These are phyloP conservation scores for Netelia inedita DNA, from an alignment of 2,888 invertebrate genomes.

Conservation along the genomic window DNA sequence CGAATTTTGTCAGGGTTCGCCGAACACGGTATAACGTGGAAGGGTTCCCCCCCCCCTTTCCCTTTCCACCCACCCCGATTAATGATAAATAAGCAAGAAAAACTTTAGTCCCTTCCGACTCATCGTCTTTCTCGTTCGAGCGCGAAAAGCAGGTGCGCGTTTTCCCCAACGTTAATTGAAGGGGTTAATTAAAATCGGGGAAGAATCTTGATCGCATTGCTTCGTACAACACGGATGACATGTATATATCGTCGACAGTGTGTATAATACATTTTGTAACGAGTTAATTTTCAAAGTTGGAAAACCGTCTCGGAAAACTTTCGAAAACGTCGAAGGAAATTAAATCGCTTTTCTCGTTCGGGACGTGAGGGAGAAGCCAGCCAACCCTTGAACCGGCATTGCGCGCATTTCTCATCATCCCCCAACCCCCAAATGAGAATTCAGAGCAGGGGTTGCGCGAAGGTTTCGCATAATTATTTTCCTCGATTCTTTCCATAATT, in stretches of 20 bases:
- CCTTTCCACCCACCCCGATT: constrained; percentile 29
- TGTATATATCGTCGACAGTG: neutral
- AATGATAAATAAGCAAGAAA: constrained; percentile 64
- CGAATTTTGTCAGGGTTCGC: neutral
- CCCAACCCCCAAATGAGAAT: neutral
- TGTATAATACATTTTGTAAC: constrained; percentile 60
- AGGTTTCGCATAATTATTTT: too few relatives aligned
- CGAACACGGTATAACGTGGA: too few relatives aligned
- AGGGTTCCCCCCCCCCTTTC: neutral
- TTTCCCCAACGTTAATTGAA: constrained; percentile 70
- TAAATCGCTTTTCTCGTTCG: constrained; percentile 63
- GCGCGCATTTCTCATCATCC: constrained; percentile 3
- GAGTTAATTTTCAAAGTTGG: constrained; percentile 72
- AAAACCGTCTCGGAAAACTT: constrained; percentile 20
- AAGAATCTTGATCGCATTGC: constrained; percentile 71
- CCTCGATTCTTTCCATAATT: too few relatives aligned
- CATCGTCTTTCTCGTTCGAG: constrained; percentile 11
- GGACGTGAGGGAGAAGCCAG: constrained; percentile 27
- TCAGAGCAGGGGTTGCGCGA: too few relatives aligned
- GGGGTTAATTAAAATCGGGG: constrained; percentile 75
- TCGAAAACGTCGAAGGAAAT: constrained; percentile 65
- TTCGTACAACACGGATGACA: neutral
- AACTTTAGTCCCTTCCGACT: constrained; percentile 22
- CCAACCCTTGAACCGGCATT: constrained; percentile 34
- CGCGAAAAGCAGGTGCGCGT: constrained; percentile 31